Base-by-base conservation (phyloP, 2,797 vertebrate species). In the Fratercula arctica region DNA sequence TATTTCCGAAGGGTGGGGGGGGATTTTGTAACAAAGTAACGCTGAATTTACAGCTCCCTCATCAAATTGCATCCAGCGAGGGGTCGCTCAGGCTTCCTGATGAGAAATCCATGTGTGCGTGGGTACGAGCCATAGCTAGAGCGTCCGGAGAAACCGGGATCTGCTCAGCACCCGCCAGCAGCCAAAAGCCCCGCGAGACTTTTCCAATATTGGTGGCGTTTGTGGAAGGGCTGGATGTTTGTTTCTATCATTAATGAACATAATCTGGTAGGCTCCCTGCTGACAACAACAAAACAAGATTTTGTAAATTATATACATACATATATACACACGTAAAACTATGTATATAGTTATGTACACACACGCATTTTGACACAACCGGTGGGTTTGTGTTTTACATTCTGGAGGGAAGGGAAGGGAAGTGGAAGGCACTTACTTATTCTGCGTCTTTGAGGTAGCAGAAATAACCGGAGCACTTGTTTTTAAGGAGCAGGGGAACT, bases 331-430 rank as follows among this genome's bases (percentile, higher is more conserved):
- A 21, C 46, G 10, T 83, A 18, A 72, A 50, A 2, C 17, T 20
- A 20, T 6, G 10, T 29, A 2, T 7, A 10, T 16, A 8, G 46
- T 21, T 28, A 5, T 8, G 2, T 7, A 10, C 6, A 15, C 33
- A 13, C 29, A 3, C 13, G 6, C 7, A 3, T 25, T 61, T 29
- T 26, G 74, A 53, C 46, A 24, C n/a, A 5, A 0, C 11, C 48
- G 0, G 11, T 4, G n/a, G 41, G 1, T 39, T 25, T 25, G 50
- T 11, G 17, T 14, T 24, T 11, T 5, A 9, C 33, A 0, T n/a
- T 4, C 39, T 3, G 51, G 25, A 20, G 75, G 41, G 19, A 54
- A 20, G 59, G 43, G 33, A 6, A 31, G 33, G 46, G 64, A 35
- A 26, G 7, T 0, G 5, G n/a, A 8, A 4, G 16, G 6, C 23